phyloP scores from a whole-genome alignment of 2,797 vertebrate species.

The Cyprinodon diabolis region DNA sequence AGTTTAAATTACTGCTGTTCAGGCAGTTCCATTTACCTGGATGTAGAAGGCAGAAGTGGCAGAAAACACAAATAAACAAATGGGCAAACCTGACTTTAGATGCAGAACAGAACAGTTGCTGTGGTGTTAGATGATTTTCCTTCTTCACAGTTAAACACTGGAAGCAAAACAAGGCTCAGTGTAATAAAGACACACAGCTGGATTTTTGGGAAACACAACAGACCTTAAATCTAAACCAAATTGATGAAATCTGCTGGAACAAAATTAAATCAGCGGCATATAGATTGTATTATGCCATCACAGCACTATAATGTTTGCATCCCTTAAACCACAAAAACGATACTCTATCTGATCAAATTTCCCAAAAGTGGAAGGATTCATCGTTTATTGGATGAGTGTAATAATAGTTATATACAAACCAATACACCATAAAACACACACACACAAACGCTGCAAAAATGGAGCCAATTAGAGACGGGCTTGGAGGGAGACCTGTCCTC shows the following conservation, averaged over 20 bases:
- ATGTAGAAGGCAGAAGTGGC: too few relatives aligned
- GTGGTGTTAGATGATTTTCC: neutral
- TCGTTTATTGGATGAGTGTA: slow-evolving; percentile 39
- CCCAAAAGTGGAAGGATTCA: slow-evolving; percentile 35
- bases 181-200: slow-evolving; percentile 3
- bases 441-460: slow-evolving; percentile 49
- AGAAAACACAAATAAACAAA: neutral
- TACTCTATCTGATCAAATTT: slow-evolving; percentile 33
- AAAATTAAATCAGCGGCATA: neutral
- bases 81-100: neutral
- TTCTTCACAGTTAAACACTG: neutral
- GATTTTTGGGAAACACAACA: neutral
- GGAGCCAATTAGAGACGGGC: slow-evolving; percentile 70
- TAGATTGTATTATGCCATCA: neutral
- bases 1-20: neutral
- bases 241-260: neutral
- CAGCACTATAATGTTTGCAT: neutral
- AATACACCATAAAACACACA: slow-evolving; percentile 23
- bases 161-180: neutral
- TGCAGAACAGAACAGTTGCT: neutral
- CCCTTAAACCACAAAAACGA: slow-evolving; percentile 18
- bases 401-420: slow-evolving; percentile 49
- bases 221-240: slow-evolving; percentile 13
- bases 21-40: neutral
- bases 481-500: slow-evolving; percentile 69